Percentiles rank a stretch among this genome's conserved stretches.
phyloP scores from a whole-genome alignment of 2,113 vertebrate genomes.

The Hepsetus odoe region DNA sequence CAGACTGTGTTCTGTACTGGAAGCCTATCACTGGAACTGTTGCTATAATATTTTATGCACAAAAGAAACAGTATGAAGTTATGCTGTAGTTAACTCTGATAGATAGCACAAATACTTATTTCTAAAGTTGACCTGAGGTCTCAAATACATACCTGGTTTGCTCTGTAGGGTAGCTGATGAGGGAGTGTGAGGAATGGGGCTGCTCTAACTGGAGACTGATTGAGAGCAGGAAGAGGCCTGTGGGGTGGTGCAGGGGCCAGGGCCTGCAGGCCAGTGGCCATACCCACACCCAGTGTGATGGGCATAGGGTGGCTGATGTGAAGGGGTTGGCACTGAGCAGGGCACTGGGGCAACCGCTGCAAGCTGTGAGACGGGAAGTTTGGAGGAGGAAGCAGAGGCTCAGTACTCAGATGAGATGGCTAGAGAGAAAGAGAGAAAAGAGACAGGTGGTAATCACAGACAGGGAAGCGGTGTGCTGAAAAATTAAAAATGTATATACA shows the following conservation, averaged over 20 bases:
- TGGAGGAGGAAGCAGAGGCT: conserved; percentile 63
- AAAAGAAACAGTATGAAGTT: background rate
- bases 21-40: background rate
- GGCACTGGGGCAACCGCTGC: conserved; percentile 72
- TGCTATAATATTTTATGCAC: background rate
- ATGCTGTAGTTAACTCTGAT: background rate
- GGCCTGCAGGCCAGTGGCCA: conserved; percentile 54
- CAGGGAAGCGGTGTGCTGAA: no score
- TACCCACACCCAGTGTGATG: conserved; percentile 65
- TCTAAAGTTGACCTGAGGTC: background rate
- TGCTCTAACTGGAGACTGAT: conserved; percentile 52
- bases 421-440: conserved; percentile 55
- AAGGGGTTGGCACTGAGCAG: conserved; percentile 70
- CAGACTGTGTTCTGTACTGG: background rate
- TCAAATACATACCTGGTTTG: conserved; percentile 70
- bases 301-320: conserved; percentile 74
- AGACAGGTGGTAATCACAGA: background rate
- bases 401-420: conserved; percentile 65
- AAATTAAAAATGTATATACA: no score
- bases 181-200: conserved; percentile 71
- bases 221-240: conserved; percentile 59
- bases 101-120: background rate
- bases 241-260: conserved; percentile 45
- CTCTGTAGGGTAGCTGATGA: conserved; percentile 59
- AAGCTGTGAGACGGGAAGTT: conserved; percentile 73